These are phyloP conservation scores for Drosophila cognata DNA, from an alignment of 2,888 invertebrate genomes.

Conservation along the genomic window DNA sequence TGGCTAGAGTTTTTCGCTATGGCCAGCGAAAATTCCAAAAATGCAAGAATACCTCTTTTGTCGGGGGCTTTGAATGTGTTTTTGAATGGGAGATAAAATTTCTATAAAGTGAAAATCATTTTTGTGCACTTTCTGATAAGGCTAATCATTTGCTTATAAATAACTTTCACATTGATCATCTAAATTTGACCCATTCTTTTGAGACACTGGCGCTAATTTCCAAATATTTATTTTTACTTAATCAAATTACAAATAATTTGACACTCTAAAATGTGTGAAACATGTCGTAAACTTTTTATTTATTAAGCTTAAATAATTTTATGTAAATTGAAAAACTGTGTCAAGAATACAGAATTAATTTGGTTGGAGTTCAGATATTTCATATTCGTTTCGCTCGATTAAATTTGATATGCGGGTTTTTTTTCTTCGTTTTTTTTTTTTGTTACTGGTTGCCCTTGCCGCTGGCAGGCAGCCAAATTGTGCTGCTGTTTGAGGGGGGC, in stretches of 20 bases:
- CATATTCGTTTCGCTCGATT: conserved; percentile 26
- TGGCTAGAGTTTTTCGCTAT: too few species aligned
- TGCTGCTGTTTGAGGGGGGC: conserved; percentile 59
- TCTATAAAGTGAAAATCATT: not conserved
- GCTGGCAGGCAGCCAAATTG: conserved; percentile 73
- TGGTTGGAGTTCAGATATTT: conserved; percentile 25
- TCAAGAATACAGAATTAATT: not conserved
- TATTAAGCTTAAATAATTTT: not conserved
- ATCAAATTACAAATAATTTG: not conserved
- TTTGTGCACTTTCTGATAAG: not conserved
- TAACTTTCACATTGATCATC: not conserved
- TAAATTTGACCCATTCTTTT: too few species aligned
- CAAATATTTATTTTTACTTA: not conserved
- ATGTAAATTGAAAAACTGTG: not conserved
- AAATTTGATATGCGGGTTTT: not conserved
- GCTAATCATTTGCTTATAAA: not conserved
- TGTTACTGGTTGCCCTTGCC: conserved; percentile 23
- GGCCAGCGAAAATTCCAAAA: not conserved
- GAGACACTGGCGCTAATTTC: not conserved
- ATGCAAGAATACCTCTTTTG: not conserved
- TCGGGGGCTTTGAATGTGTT: not conserved
- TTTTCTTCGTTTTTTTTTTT: conserved; percentile 9
- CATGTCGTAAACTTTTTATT: not conserved
- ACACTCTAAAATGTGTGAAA: too few species aligned
- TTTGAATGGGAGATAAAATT: not conserved